Evolutionary conservation across 2,113 vertebrate genomes (phyloP).

Genomic region (Aptenodytes forsteri): DNA sequence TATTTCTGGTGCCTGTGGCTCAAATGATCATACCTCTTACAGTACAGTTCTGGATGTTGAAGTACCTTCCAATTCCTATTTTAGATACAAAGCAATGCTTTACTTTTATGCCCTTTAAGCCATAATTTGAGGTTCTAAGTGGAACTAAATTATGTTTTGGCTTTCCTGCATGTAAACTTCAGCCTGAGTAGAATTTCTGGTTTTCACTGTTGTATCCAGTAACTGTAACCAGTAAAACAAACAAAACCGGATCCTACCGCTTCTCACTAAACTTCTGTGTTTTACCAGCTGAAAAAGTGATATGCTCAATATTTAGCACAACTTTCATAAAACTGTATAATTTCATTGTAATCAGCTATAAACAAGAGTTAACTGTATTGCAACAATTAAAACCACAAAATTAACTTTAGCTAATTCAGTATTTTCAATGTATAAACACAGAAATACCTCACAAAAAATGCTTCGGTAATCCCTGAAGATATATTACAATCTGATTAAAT

Average conservation of each 20-base stretch:
- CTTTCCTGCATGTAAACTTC: background rate
- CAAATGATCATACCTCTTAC: fast-evolving
- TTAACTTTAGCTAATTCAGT: background rate
- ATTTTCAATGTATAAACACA: background rate
- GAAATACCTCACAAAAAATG: background rate
- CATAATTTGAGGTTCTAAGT: background rate
- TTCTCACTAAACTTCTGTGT: background rate
- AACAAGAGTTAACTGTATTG: background rate
- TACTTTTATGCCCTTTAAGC: background rate
- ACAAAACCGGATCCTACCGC: background rate
- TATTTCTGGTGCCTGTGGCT: background rate
- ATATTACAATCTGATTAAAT: background rate
- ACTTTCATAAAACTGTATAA: background rate
- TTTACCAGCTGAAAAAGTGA: background rate
- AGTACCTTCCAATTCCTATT: background rate
- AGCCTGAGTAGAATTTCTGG: background rate
- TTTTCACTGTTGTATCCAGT: background rate
- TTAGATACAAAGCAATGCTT: background rate
- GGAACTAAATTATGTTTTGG: background rate
- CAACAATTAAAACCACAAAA: background rate
- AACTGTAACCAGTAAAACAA: background rate
- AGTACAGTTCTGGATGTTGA: background rate
- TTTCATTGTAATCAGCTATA: background rate
- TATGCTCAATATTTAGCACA: background rate
- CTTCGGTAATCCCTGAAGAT: background rate